A percentile compares a stretch with the other conserved stretches of the same genome.
These are phyloP conservation scores for Eupelmus urozonus DNA, from an alignment of 2,888 invertebrate species.

Conservation along the genomic window DNA sequence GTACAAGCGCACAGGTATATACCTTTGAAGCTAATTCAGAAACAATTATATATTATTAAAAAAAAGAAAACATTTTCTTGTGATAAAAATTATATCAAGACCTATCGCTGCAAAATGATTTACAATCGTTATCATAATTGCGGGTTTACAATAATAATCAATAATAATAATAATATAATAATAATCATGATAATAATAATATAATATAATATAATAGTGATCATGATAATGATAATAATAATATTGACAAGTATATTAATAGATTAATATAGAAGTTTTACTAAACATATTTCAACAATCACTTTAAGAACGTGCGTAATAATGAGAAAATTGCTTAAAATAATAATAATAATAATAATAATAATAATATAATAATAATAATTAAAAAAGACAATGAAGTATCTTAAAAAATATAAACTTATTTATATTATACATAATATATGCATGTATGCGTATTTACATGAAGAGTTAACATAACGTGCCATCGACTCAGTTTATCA, in stretches of 20 bases:
- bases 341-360: constrained; percentile 58
- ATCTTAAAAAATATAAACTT: constrained; percentile 73
- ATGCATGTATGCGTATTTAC: constrained; percentile 72
- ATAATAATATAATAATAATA: constrained; percentile 59
- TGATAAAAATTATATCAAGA: constrained; percentile 45
- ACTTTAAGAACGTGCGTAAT: constrained; percentile 63
- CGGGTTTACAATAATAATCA: constrained; percentile 61
- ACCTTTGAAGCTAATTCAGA: constrained; percentile 43
- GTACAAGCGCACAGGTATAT: constrained; percentile 35
- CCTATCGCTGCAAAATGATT: constrained; percentile 54
- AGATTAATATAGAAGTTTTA: constrained; percentile 69
- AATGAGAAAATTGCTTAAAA: constrained; percentile 60
- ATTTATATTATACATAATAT: constrained; percentile 71
- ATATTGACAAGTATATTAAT: constrained; percentile 63
- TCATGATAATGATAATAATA: constrained; percentile 62
- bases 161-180: constrained; percentile 62
- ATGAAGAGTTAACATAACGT: constrained; percentile 74
- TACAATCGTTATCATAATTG: constrained; percentile 49
- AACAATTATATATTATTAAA: constrained; percentile 38
- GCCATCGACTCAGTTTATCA: constrained; percentile 68
- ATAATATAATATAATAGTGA: constrained; percentile 63
- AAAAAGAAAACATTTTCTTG: constrained; percentile 54
- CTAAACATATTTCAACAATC: constrained; percentile 74
- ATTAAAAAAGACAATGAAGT: constrained; percentile 68
- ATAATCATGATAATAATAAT: constrained; percentile 59